Percentiles rank a stretch among this genome's conserved stretches.
Evolutionary conservation across 53 echinoderm and acorn worm species (phyloP).

Genomic region (Apostichopus leukothele): DNA sequence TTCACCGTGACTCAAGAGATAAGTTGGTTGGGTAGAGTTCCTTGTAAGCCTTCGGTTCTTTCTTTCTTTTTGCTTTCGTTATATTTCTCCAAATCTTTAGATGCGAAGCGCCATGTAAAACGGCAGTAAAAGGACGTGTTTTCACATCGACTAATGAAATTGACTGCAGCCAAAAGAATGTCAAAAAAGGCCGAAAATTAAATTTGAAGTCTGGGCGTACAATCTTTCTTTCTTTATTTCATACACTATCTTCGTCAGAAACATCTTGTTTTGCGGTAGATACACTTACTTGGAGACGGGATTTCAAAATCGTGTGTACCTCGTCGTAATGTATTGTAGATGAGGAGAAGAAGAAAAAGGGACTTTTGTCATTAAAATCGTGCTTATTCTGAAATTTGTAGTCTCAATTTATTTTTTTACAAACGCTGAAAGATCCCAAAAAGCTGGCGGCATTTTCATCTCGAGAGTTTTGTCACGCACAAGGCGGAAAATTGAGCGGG

Average conservation of each 20-base stretch:
- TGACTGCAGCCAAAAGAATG: conserved; percentile 52
- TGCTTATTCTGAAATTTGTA: conserved; percentile 41
- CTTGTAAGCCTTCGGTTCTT: conserved; percentile 12
- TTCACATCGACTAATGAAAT: conserved; percentile 36
- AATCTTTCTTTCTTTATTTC: conserved; percentile 25
- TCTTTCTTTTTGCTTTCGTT: background rate
- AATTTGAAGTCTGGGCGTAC: conserved; percentile 42
- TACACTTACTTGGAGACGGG: conserved; percentile 3
- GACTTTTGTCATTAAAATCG: conserved; percentile 36
- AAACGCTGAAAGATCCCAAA: conserved; percentile 8
- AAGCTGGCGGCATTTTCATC: conserved; percentile 36
- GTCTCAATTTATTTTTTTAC: conserved; percentile 22
- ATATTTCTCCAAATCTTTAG: conserved; percentile 11
- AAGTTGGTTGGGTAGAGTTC: conserved; percentile 11
- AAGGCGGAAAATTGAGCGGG: conserved; percentile 35
- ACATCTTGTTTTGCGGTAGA: conserved; percentile 26
- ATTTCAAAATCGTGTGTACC: conserved; percentile 15
- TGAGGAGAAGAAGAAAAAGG: conserved; percentile 10
- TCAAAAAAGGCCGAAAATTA: conserved; percentile 48
- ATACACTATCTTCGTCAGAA: background rate
- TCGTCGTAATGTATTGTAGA: conserved; percentile 22
- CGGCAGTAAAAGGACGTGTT: conserved; percentile 41
- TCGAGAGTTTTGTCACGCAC: conserved; percentile 44
- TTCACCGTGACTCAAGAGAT: conserved; percentile 29
- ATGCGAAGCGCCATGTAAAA: conserved; percentile 40